phyloP scores from a whole-genome alignment of 2,797 vertebrate species.

The Cryptoprocta ferox region DNA sequence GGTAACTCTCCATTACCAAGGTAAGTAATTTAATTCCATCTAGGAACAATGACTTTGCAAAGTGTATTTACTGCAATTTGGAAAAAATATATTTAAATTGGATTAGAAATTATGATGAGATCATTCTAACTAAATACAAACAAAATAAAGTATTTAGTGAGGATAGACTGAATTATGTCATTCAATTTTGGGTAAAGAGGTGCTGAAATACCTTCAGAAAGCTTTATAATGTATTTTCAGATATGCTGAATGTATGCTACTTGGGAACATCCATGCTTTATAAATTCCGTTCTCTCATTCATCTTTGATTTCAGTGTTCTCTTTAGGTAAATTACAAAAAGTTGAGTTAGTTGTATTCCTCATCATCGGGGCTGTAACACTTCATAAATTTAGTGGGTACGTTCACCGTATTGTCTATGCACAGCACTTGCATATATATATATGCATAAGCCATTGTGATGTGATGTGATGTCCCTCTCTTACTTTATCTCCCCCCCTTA shows the following conservation, averaged over 20 bases:
- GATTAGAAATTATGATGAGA: constrained; percentile 75
- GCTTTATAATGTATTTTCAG: neutral
- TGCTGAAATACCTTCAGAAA: neutral
- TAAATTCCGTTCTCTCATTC: neutral
- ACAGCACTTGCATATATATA: neutral
- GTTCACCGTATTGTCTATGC: neutral
- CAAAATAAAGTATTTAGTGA: constrained; percentile 54
- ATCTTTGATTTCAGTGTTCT: neutral
- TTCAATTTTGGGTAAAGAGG: constrained; percentile 6
- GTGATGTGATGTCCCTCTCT: neutral
- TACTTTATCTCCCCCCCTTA: neutral
- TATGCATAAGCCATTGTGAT: too few species aligned
- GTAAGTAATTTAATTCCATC: constrained; percentile 83
- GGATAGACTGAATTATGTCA: constrained; percentile 19
- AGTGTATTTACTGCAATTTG: constrained; percentile 71
- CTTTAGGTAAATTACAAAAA: neutral
- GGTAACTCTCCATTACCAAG: constrained; percentile 78
- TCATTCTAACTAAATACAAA: constrained; percentile 70
- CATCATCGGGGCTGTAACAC: neutral
- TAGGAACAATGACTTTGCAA: constrained; percentile 71
- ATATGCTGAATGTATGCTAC: neutral
- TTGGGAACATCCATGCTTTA: neutral
- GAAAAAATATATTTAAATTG: constrained; percentile 42
- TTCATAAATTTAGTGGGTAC: neutral
- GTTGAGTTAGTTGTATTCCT: neutral